Evolutionary conservation across 1,140 invertebrate species (phyloP).

Genomic region (Papilio glaucus): DNA sequence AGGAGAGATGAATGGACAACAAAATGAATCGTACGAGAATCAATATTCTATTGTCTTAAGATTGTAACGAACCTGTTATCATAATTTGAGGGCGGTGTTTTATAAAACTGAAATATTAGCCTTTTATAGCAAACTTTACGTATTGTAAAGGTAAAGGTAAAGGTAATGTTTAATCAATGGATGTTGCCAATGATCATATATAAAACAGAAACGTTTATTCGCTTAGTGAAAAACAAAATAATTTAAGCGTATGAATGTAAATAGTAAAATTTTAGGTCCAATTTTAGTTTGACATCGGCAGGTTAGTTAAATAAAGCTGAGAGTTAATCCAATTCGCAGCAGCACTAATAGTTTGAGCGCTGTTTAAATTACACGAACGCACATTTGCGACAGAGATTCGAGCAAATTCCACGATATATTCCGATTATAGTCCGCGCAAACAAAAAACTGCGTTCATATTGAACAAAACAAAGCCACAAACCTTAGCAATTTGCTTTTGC

Average conservation of each 20-base stretch:
- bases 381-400: constrained; percentile 26
- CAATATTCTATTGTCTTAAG: constrained; percentile 31
- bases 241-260: background rate
- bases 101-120: background rate
- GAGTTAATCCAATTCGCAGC: constrained; percentile 26
- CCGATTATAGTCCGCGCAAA: constrained; percentile 32
- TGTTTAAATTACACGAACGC: constrained; percentile 25
- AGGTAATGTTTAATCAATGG: too few relatives aligned
- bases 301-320: constrained; percentile 25
- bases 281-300: constrained; percentile 4
- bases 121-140: background rate
- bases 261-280: background rate
- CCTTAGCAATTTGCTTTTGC: constrained; percentile 38
- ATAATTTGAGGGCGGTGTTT: background rate
- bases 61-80: background rate
- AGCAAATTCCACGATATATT: constrained; percentile 29
- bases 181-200: too few relatives aligned
- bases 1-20: constrained; percentile 42
- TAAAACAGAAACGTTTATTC: background rate
- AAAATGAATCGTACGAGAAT: constrained; percentile 38
- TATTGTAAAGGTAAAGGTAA: too few relatives aligned
- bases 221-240: background rate
- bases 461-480: constrained; percentile 38
- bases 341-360: constrained; percentile 32
- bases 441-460: constrained; percentile 37